A percentile compares a stretch with the other conserved stretches of the same genome.
Conservation (phyloP, 2,797 vertebrate genomes). For the Acanthiza pusilla region DNA sequence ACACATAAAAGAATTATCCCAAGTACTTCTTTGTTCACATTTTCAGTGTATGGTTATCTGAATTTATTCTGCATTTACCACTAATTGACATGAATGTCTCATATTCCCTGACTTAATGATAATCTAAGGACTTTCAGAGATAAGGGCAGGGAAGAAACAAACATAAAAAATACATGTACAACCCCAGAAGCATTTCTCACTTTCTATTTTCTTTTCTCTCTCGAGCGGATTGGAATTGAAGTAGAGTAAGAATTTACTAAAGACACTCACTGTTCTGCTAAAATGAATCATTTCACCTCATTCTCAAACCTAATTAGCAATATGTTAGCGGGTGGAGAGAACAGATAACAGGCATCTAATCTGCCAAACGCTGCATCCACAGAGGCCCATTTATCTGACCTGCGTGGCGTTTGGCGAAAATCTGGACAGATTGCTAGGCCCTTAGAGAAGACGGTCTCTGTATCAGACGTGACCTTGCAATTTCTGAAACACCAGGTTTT, state of each 20-base stretch:
- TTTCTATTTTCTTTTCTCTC: conserved; percentile 5
- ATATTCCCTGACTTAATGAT: neutral
- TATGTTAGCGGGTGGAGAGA: conserved; percentile 45
- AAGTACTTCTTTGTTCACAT: neutral
- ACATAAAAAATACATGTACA: neutral
- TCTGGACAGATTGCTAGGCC: conserved; percentile 34
- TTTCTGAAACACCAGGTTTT: neutral
- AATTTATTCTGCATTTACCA: conserved; percentile 4
- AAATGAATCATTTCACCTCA: conserved; percentile 55
- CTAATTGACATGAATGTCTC: neutral
- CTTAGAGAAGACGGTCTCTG: neutral
- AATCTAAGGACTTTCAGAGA: neutral
- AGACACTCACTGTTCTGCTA: conserved; percentile 23
- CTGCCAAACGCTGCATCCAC: conserved; percentile 46
- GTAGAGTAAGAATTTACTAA: conserved; percentile 31
- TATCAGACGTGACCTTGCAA: neutral
- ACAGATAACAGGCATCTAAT: conserved; percentile 59
- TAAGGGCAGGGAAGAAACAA: neutral
- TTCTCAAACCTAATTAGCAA: conserved; percentile 57
- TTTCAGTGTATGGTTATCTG: neutral
- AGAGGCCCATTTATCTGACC: conserved; percentile 51
- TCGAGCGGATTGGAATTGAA: neutral
- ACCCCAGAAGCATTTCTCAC: neutral
- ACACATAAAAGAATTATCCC: neutral
- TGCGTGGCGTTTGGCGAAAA: neutral